Percentiles rank a stretch among this genome's conserved stretches.
Evolutionary conservation across 2,797 vertebrate genomes (phyloP).

Genomic region (Ataeniobius toweri): DNA sequence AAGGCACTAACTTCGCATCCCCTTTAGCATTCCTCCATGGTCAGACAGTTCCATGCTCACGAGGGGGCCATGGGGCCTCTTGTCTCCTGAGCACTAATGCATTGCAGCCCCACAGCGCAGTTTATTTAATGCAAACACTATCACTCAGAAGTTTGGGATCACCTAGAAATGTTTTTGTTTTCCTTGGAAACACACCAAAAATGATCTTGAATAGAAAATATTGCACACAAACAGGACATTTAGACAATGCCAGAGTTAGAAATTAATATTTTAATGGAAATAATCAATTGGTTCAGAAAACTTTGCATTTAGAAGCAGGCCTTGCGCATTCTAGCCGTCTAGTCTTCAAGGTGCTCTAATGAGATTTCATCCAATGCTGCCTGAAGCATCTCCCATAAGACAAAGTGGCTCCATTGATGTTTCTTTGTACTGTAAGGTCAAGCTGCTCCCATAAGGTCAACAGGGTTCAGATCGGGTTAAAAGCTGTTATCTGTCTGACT

Average conservation of each 20-base stretch:
- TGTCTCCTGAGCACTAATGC: slow-evolving; percentile 73
- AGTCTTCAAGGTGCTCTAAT: not conserved
- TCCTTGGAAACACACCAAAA: not conserved
- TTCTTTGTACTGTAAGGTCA: not conserved
- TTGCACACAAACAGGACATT: not conserved
- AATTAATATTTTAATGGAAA: not conserved
- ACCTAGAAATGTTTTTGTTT: not conserved
- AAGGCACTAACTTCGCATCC: slow-evolving; percentile 63
- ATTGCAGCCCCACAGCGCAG: slow-evolving; percentile 55
- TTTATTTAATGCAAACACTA: not conserved
- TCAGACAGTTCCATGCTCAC: slow-evolving; percentile 67
- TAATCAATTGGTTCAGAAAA: not conserved
- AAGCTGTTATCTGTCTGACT: not conserved
- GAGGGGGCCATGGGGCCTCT: slow-evolving; percentile 74
- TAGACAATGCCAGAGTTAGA: not conserved
- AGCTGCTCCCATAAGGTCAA: not conserved
- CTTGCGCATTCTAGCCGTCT: not conserved
- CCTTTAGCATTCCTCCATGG: slow-evolving; percentile 72
- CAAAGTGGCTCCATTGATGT: not conserved
- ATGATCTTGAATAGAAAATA: not conserved
- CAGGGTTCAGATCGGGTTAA: not conserved
- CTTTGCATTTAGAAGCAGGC: not conserved
- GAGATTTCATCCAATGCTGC: not conserved
- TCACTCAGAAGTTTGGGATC: not conserved
- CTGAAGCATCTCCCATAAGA: not conserved